Evolutionary conservation across 2,797 vertebrate genomes (phyloP).

Genomic region (Rhinophrynus dorsalis): DNA sequence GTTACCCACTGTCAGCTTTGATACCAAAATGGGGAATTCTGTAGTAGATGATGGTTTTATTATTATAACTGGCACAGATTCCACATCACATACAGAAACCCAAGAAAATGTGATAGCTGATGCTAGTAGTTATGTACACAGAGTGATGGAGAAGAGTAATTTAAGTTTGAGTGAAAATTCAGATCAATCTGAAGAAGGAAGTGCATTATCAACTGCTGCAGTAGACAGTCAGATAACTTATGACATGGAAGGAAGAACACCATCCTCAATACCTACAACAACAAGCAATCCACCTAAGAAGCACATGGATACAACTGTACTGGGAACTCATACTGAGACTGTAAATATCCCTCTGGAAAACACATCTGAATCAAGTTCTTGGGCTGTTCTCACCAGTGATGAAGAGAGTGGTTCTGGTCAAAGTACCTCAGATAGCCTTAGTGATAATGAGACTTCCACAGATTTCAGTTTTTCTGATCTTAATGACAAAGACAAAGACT

Average conservation of each 20-base stretch:
- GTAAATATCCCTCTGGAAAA: slow-evolving; percentile 56
- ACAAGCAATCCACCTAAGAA: slow-evolving; percentile 51
- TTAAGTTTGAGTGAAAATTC: slow-evolving; percentile 63
- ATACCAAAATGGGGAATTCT: slow-evolving; percentile 64
- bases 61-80: slow-evolving; percentile 82
- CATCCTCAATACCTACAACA: slow-evolving; percentile 47
- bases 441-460: slow-evolving; percentile 92
- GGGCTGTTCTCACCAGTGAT: slow-evolving; percentile 75
- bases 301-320: slow-evolving; percentile 63
- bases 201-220: slow-evolving; percentile 51
- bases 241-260: slow-evolving; percentile 51
- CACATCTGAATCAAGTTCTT: slow-evolving; percentile 63
- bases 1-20: slow-evolving; percentile 61
- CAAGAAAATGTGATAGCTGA: slow-evolving; percentile 78
- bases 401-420: slow-evolving; percentile 92
- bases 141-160: slow-evolving; percentile 65
- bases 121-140: slow-evolving; percentile 62
- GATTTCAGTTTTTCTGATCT: slow-evolving; percentile 92
- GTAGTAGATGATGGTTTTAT: slow-evolving; percentile 70
- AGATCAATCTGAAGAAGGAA: slow-evolving; percentile 67
- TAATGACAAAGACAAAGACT: slow-evolving; percentile 75
- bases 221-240: slow-evolving; percentile 52
- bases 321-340: slow-evolving; percentile 69
- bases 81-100: slow-evolving; percentile 70
- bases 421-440: slow-evolving; percentile 77